Conservation (phyloP, 2,797 vertebrate genomes). For the Bufotes viridis region DNA sequence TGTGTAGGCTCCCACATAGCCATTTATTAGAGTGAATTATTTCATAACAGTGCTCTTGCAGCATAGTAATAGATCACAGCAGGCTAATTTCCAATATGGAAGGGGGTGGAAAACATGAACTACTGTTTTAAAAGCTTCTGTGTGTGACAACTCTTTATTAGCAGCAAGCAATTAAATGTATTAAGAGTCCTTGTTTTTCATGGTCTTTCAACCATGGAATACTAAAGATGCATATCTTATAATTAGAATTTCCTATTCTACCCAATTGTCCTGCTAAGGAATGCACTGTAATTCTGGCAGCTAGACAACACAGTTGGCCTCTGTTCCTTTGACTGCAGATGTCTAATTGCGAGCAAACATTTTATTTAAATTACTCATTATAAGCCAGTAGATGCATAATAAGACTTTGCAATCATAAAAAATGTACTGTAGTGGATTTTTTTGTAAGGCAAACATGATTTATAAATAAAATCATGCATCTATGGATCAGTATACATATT, state of each 20-base stretch:
- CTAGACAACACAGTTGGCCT: slow-evolving; percentile 72
- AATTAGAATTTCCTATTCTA: slow-evolving; percentile 78
- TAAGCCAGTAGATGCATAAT: slow-evolving; percentile 75
- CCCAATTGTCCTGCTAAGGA: slow-evolving; percentile 80
- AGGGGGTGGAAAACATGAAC: slow-evolving; percentile 36
- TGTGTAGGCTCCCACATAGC: slow-evolving; percentile 14
- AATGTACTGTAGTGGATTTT: slow-evolving; percentile 73
- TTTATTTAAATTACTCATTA: slow-evolving; percentile 81
- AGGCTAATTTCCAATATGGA: slow-evolving; percentile 45
- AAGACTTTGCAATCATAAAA: slow-evolving; percentile 75
- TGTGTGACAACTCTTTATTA: slow-evolving; percentile 76
- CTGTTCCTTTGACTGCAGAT: slow-evolving; percentile 77
- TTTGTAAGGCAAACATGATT: slow-evolving; percentile 14
- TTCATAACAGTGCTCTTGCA: slow-evolving; percentile 18
- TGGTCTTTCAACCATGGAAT: slow-evolving; percentile 82
- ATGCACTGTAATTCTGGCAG: slow-evolving; percentile 79
- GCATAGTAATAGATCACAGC: slow-evolving; percentile 44
- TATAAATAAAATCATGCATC: slow-evolving; percentile 6
- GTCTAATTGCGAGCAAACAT: slow-evolving; percentile 82
- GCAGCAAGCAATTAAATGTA: slow-evolving; percentile 75
- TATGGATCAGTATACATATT: not conserved
- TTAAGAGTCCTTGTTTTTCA: slow-evolving; percentile 78
- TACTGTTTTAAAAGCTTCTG: slow-evolving; percentile 65
- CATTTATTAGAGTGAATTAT: slow-evolving; percentile 48
- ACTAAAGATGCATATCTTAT: slow-evolving; percentile 78